Conservation (phyloP, 2,797 vertebrate species). For the Periophthalmus magnuspinnatus region DNA sequence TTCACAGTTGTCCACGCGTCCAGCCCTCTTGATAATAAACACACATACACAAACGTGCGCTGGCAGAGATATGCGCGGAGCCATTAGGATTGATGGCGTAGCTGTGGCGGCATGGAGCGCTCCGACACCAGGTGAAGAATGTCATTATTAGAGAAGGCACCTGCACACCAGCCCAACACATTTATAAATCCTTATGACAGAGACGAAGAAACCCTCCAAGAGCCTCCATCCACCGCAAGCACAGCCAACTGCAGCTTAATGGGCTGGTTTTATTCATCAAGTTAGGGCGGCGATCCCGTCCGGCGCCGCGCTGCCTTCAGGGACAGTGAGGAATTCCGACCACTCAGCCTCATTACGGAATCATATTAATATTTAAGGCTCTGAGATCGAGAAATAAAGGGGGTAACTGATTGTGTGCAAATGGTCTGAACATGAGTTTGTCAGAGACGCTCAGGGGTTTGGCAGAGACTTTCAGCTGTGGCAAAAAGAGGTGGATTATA, state of each 20-base stretch:
- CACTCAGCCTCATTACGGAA: conserved; percentile 83
- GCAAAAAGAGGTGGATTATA: conserved; percentile 25
- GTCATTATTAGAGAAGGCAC: conserved; percentile 72
- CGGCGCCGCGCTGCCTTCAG: conserved; percentile 72
- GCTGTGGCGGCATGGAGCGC: conserved; percentile 51
- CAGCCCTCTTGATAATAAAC: not conserved
- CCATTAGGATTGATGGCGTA: conserved; percentile 56
- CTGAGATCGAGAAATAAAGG: conserved; percentile 81
- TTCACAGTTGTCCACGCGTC: not conserved
- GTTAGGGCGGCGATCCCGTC: conserved; percentile 68
- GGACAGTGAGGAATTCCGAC: conserved; percentile 82
- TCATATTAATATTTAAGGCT: conserved; percentile 82
- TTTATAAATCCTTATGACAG: conserved; percentile 62
- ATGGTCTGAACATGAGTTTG: conserved; percentile 72
- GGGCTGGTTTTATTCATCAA: conserved; percentile 81
- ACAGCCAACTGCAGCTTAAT: conserved; percentile 73
- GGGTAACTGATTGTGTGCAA: conserved; percentile 79
- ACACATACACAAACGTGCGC: conserved; percentile 13
- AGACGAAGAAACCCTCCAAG: conserved; percentile 51
- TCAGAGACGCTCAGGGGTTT: conserved; percentile 70
- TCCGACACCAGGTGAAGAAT: conserved; percentile 63
- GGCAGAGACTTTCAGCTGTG: conserved; percentile 64
- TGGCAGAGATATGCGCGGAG: conserved; percentile 22
- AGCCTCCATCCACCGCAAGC: conserved; percentile 59
- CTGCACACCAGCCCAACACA: conserved; percentile 62